Base-by-base conservation (phyloP, 2,797 vertebrate genomes). In the Spheniscus humboldti region DNA sequence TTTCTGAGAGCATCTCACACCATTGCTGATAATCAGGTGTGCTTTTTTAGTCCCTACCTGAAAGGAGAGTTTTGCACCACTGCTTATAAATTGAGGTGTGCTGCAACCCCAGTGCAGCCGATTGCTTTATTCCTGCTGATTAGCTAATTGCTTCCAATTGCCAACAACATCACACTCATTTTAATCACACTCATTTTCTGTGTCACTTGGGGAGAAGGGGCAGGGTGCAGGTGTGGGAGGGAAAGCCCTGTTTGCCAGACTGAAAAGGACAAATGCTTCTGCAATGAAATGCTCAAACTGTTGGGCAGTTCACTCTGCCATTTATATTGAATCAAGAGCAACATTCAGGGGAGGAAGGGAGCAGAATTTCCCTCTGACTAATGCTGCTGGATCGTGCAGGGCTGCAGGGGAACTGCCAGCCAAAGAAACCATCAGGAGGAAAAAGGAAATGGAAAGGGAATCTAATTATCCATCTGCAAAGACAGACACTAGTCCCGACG, bases 401-500 rank as follows among this genome's bases (percentile, higher is more conserved):
- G 78, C 91, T 94, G 72, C 0, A 0, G 53, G 60, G 81, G 60
- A 83, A 30, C 66, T 86, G 91, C 84, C 84, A 91, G 91, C 90
- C 81, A 80, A 72, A 91, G 53, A 83, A 94, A 88, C 86, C 88
- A 52, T 75, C 68, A 55, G 72, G 66, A 97, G 62, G 73, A 66
- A 78, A 86, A 83, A 84, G 94, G 87, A 92, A 94, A 83, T 93
- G 68, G 94, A 83, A 87, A 67, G 39, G 43, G 72, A 96, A 96
- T 96, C 82, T 90, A 88, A 94, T 94, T 96, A 92, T 67, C 68
- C 75, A 77, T 96, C 86, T 96, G 95, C 83, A 79, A 73, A 93
- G 80, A 43, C 76, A 86, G 79, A 79, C 11, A 6, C 47, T 41
- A 7, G 47, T 64, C 62, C n/a, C 0, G 2, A 71, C 0, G 2